phyloP scores from a whole-genome alignment of 2,797 vertebrate species.

The Graptemys geographica region DNA sequence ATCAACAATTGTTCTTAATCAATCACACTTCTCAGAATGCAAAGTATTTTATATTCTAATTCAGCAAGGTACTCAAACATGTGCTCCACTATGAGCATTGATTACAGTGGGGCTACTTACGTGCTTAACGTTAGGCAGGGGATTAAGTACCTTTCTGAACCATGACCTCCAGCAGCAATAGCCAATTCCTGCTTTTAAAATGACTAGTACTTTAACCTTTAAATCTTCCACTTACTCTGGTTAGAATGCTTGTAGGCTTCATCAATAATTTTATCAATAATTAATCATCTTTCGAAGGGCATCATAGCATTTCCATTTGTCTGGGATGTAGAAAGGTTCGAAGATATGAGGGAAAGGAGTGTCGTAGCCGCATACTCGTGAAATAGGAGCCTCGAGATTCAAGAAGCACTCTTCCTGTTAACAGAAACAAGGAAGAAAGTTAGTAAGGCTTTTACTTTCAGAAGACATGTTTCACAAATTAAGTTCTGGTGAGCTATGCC shows the following conservation, averaged over 20 bases:
- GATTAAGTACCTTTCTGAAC: rapidly evolving
- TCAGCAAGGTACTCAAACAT: not conserved
- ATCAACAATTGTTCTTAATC: not conserved
- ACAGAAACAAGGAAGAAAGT: slow-evolving; percentile 56
- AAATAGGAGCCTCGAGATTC: slow-evolving; percentile 96
- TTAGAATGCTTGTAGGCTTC: not conserved
- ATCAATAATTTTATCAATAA: slow-evolving; percentile 85
- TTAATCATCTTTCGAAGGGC: slow-evolving; percentile 96
- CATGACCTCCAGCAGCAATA: rapidly evolving
- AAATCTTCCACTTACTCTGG: not conserved
- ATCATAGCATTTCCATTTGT: slow-evolving; percentile 99
- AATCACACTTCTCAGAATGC: not conserved
- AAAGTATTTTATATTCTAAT: not conserved
- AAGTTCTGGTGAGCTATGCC: slow-evolving; percentile 34
- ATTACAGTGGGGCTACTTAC: not conserved
- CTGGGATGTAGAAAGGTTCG: slow-evolving; percentile 98
- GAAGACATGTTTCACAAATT: slow-evolving; percentile 45
- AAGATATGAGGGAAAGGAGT: slow-evolving; percentile 98
- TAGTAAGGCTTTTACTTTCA: slow-evolving; percentile 35
- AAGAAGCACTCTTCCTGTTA: slow-evolving; percentile 97
- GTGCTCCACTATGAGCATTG: not conserved
- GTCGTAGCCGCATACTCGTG: slow-evolving; percentile 97
- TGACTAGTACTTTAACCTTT: not conserved
- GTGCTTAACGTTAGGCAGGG: not conserved
- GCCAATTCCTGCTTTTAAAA: not conserved